A percentile compares a stretch with the other conserved stretches of the same genome.
phyloP scores from a whole-genome alignment of 2,797 vertebrate genomes.

The Natrix natrix region DNA sequence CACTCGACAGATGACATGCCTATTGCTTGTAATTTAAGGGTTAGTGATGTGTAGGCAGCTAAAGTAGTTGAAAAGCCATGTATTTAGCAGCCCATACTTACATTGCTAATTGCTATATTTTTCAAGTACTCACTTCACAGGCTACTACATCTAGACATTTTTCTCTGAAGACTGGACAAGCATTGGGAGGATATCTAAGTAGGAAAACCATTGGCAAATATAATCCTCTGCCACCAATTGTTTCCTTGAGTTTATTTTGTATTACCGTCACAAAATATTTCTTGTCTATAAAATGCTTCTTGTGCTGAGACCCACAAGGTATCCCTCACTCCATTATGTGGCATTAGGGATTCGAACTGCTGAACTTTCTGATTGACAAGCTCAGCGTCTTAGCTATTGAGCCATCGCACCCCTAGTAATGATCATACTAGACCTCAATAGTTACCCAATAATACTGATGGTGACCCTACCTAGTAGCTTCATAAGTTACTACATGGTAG shows the following conservation, averaged over 20 bases:
- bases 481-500: neutral
- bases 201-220: too few relatives aligned
- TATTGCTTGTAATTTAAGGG: constrained; percentile 18
- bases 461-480: neutral
- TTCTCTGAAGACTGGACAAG: neutral
- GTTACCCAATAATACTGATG: neutral
- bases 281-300: too few relatives aligned
- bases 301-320: too few relatives aligned
- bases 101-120: constrained; percentile 20
- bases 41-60: neutral
- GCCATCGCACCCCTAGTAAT: neutral
- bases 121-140: constrained; percentile 11
- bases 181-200: constrained; percentile 5
- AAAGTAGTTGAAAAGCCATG: constrained; percentile 3
- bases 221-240: too few relatives aligned
- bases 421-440: neutral
- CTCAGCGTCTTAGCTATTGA: too few relatives aligned
- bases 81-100: constrained; percentile 13
- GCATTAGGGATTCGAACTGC: too few relatives aligned
- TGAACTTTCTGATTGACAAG: too few relatives aligned
- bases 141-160: constrained; percentile 13
- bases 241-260: too few relatives aligned
- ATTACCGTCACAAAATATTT: too few relatives aligned
- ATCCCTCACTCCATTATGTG: too few relatives aligned
- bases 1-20: constrained; percentile 6